Base-by-base conservation (phyloP, 2,888 invertebrate species). In the Ceratothoa steindachneri region DNA sequence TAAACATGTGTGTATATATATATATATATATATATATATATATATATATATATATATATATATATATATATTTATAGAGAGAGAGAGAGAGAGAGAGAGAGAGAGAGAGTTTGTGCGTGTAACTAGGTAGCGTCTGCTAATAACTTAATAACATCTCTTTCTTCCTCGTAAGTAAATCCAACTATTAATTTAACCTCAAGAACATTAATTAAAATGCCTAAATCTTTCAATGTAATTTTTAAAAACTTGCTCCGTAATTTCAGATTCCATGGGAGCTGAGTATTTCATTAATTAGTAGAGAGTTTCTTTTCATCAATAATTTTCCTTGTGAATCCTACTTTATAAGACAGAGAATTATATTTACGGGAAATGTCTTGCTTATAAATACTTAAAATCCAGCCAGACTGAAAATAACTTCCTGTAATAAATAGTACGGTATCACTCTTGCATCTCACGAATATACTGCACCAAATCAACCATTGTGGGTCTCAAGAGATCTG, bases 1-100 rank as follows among this genome's bases (percentile, higher is more conserved):
- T n/a, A n/a, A n/a, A n/a, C n/a, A n/a, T n/a, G n/a, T n/a, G n/a
- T n/a, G n/a, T 51, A 51, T 51, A 51, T 51, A 51, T 51, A 51
- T 51, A 60, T 60, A 4, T 60, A 4, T 60, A 60, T 60, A 60
- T 60, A 60, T 60, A 60, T 60, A 60, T 55, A 60, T 60, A 60
- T 60, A 55, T 60, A 60, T 60, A 60, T 60, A 60, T 60, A 60
- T 60, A 60, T 60, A 60, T 60, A 60, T 60, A 60, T 60, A 55
- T 60, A 60, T 60, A 60, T 60, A 60, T 60, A 60, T 60, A 60
- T 60, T 12, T 15, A 24, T 9, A n/a, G n/a, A n/a, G n/a, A n/a
- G n/a, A n/a, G n/a, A n/a, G n/a, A n/a, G n/a, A n/a, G n/a, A n/a
- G n/a, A n/a, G n/a, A n/a, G n/a, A n/a, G n/a, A n/a, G n/a, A n/a